Percentiles rank a stretch among this genome's conserved stretches.
Conservation (phyloP, 2,797 vertebrate genomes). For the Manis crassicaudata region DNA sequence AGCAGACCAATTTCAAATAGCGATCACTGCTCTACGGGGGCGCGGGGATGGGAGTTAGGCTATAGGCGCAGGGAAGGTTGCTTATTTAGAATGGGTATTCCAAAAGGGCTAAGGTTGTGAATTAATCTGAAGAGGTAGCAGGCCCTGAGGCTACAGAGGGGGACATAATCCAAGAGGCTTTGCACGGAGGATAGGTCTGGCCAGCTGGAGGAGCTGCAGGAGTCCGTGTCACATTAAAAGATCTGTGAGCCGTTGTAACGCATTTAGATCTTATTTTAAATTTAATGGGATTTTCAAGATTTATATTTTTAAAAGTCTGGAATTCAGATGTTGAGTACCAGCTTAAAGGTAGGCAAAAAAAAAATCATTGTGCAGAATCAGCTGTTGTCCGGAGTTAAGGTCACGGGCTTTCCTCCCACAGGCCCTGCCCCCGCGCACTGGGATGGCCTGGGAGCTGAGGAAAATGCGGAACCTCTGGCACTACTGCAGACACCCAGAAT, state of each 20-base stretch:
- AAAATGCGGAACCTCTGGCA: background rate
- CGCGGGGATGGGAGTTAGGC: background rate
- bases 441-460: background rate
- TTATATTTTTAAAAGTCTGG: background rate
- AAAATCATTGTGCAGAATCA: background rate
- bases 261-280: background rate
- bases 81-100: background rate
- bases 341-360: background rate
- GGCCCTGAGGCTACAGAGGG: background rate
- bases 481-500: background rate
- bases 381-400: background rate
- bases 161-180: background rate
- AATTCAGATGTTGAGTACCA: background rate
- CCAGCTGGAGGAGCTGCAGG: background rate
- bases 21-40: background rate
- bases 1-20: background rate
- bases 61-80: background rate
- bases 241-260: background rate
- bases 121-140: background rate
- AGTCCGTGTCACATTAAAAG: background rate
- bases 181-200: background rate
- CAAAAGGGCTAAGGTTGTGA: background rate
- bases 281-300: background rate
- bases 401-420: too few species aligned
- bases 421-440: accelerated